phyloP scores from a whole-genome alignment of 1,140 invertebrate genomes.

The Eriocheir sinensis region DNA sequence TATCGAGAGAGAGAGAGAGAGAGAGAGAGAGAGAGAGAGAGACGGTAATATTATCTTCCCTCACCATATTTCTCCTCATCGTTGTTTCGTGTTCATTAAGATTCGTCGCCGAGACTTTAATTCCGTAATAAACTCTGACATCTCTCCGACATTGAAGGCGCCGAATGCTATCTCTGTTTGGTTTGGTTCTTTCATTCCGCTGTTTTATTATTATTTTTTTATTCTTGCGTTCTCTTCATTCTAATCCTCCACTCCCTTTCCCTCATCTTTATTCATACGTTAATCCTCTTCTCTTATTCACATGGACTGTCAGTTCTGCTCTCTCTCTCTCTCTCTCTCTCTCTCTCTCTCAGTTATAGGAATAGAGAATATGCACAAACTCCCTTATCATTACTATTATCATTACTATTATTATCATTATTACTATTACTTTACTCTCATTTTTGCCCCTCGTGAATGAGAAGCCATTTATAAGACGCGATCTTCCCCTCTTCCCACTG shows the following conservation, averaged over 20 bases:
- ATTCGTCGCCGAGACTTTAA: too few relatives aligned
- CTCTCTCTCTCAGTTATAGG: neutral
- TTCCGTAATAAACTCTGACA: too few relatives aligned
- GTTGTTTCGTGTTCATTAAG: too few relatives aligned
- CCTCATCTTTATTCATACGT: slow-evolving; percentile 56
- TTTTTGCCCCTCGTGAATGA: neutral
- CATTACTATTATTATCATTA: neutral
- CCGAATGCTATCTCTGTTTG: neutral
- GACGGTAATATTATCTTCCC: too few relatives aligned
- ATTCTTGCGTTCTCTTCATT: neutral
- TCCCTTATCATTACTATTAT: slow-evolving; percentile 7
- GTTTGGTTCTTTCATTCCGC: neutral
- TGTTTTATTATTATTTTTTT: neutral
- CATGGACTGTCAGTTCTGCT: slow-evolving; percentile 12
- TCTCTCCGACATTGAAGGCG: too few relatives aligned
- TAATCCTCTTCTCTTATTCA: slow-evolving; percentile 61
- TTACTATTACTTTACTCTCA: neutral
- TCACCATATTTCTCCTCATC: too few relatives aligned
- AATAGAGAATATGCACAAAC: neutral
- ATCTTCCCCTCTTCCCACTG: neutral
- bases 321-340: neutral
- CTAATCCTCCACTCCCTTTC: slow-evolving; percentile 49
- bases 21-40: slow-evolving; percentile 7
- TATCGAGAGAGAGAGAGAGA: neutral
- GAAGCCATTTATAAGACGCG: neutral